Evolutionary conservation across 2,888 invertebrate genomes (phyloP).

Genomic region (Cordylochernes scorpioides): DNA sequence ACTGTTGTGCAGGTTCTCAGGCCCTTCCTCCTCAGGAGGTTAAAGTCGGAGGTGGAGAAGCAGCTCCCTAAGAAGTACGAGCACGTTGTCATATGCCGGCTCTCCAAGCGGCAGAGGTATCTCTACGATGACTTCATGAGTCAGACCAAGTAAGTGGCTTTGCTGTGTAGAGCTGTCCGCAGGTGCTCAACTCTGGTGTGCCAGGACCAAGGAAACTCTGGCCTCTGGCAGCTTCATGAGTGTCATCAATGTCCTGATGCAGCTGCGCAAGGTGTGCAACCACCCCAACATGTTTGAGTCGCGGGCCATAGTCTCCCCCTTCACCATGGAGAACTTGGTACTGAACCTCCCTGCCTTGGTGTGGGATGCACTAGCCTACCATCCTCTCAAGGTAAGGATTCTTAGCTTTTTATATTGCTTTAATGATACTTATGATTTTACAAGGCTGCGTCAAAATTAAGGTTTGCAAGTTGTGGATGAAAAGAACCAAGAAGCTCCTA

Average conservation of each 20-base stretch:
- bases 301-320: constrained; percentile 74
- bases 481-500: too few relatives aligned
- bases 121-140: constrained; percentile 99
- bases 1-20: constrained; percentile 40
- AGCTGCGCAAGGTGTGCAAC: constrained; percentile 86
- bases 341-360: constrained; percentile 41
- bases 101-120: constrained; percentile 83
- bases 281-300: constrained; percentile 95
- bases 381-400: constrained; percentile 42
- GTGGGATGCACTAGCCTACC: constrained; percentile 38
- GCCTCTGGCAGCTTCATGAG: constrained; percentile 73
- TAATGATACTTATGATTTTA: too few relatives aligned
- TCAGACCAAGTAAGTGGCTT: constrained; percentile 46
- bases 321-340: constrained; percentile 52
- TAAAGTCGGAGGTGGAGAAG: constrained; percentile 84
- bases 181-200: constrained; percentile 11
- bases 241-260: constrained; percentile 89
- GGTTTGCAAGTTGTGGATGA: too few relatives aligned
- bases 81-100: constrained; percentile 67
- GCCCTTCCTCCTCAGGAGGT: constrained; percentile 66
- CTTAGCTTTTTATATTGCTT: too few relatives aligned
- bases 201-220: constrained; percentile 71
- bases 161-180: too few relatives aligned
- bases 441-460: too few relatives aligned
- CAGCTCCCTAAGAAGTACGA: constrained; percentile 92